Base-by-base conservation (phyloP, 2,113 vertebrate species). In the Triplophysa tibetana region DNA sequence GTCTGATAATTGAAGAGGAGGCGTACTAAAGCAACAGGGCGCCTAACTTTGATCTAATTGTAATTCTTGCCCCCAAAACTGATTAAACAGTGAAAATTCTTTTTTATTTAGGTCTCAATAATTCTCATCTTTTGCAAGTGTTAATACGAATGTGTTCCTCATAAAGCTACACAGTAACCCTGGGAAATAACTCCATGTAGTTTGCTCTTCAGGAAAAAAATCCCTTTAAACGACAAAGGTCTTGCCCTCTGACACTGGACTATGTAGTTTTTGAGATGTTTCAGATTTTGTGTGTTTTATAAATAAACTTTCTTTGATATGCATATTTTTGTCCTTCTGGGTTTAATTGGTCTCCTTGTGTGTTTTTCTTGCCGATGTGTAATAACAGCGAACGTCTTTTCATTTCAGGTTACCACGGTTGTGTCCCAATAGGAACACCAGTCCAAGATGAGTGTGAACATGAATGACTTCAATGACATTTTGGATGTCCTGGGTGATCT, bases 401-500 rank as follows among this genome's bases (percentile, higher is more conserved):
- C 24, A 11, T 85, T 80, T n/a, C 77, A 85, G 83, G 80, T 67
- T 24, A 38, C 74, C 33, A 33, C 50, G 0, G 52, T 50, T 26
- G 4, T 13, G 16, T 63, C 43, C 17, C 16, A 19, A n/a, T 4
- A 60, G 70, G 45, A 43, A 12, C 2, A 7, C 43, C 17, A 73
- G 52, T n/a, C 66, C 62, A 65, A 50, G 66, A 91, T 90, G 90
- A 90, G 82, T 61, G 76, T 89, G 81, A 89, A 69, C 64, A 33
- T 81, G 41, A 88, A 45, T 1, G 88, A 91, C 41, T 81, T 90
- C 10, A 81, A 58, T 87, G 94, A 94, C 0, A 88, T 93, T 0
- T 80, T 94, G 69, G 95, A 96, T 24, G 80, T 92, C 81, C 89
- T 92, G 58, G 87, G 91, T 24, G 91, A 94, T 0, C 93, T 94